Evolutionary conservation across 2,797 vertebrate species (phyloP), one percentile per base, ranked within the genome.

Genomic region (Podargus strigoides): DNA sequence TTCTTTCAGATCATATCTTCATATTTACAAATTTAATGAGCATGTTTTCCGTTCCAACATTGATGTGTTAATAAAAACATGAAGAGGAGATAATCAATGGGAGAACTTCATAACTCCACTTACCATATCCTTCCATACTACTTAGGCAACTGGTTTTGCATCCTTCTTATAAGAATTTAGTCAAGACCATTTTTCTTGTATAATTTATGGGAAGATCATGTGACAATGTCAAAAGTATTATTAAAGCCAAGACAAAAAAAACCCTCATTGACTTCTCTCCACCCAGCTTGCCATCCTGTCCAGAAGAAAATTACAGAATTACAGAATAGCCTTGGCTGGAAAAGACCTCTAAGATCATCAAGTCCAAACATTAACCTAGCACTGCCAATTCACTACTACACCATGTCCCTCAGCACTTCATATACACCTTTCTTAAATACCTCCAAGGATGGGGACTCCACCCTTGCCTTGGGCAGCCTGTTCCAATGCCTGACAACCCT

Each of bases 1-100:
- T 78, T 84, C 49, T 84, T 60, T 60, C 53, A 56, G 90, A 64
- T 72, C 24, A 16, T 53, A 58, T 58, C 49, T 78, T 81, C 22
- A 39, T 60, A 42, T 68, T 81, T 70, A 15, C 21, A 68, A 85
- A 67, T 56, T 37, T 34, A 60, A 52, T 53, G 8, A 58, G 2
- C 5, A 24, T 0, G 0, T 64, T 88, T 78, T 82, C 34, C 1
- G 0, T 36, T 78, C 34, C 23, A 49, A 19, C 20, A 28, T 88
- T 81, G n/a, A 56, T 6, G 7, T 75, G 28, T 74, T 67, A 85
- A 32, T 50, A 69, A 62, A 83, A 63, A 8, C 55, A 27, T 56
- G 56, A 91, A 39, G 19, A 59, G 17, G 24, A 74, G 15, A 52
- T 49, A 88, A 72, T 12, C 21, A 81, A 16, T 26, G 12, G 8